These are phyloP conservation scores for Physocephala rufipes DNA, from an alignment of 2,888 invertebrate genomes.

Conservation along the genomic window DNA sequence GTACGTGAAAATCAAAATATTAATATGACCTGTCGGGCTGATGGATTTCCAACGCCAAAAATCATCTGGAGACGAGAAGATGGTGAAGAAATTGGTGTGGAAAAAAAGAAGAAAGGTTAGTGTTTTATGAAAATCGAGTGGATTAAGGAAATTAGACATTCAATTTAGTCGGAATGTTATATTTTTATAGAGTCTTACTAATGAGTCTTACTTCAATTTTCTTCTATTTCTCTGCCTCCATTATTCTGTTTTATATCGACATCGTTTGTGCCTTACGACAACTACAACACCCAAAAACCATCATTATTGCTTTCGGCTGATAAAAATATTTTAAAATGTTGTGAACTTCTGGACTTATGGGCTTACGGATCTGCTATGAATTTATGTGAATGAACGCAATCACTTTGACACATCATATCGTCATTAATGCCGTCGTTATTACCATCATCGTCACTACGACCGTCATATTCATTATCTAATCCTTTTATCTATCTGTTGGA, in stretches of 20 bases:
- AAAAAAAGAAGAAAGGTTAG: no score
- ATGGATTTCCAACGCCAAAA: constrained; percentile 90
- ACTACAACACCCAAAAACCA: no score
- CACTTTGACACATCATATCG: constrained; percentile 20
- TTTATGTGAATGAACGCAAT: constrained; percentile 1
- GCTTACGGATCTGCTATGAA: neutral
- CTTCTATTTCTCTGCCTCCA: no score
- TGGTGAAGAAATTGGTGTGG: constrained; percentile 85
- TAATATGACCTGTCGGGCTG: constrained; percentile 88
- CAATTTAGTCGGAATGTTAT: no score
- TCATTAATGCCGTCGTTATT: no score
- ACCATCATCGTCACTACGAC: constrained; percentile 9
- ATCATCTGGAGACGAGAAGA: constrained; percentile 95
- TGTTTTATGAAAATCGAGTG: no score
- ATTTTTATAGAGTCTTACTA: no score
- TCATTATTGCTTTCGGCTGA: neutral
- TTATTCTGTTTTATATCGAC: no score
- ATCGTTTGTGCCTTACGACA: no score
- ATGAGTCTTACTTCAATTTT: no score
- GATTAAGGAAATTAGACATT: no score
- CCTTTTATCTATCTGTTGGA: constrained; percentile 15
- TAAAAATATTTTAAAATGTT: no score
- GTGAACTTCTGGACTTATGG: neutral
- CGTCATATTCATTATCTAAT: constrained; percentile 9
- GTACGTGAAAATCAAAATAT: constrained; percentile 95